A percentile compares a stretch with the other conserved stretches of the same genome.
Conservation (phyloP, 2,113 vertebrate genomes). For the Plestiodon gilberti region DNA sequence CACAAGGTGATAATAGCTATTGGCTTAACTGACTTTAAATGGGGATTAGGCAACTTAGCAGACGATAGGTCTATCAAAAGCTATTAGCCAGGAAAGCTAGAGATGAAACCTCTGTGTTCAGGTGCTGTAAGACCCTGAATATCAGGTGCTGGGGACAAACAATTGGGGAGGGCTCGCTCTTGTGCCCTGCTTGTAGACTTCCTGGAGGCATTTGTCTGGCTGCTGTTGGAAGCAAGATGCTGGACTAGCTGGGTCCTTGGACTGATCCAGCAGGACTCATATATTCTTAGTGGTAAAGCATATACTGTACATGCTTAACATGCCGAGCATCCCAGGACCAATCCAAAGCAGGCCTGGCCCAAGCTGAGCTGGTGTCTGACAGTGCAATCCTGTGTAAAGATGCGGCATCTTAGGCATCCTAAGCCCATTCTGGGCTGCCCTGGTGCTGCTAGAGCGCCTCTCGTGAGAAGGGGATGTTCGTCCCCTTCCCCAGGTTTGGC, state of each 20-base stretch:
- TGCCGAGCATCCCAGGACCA: neutral
- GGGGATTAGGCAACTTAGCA: neutral
- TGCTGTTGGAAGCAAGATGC: neutral
- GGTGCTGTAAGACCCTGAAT: neutral
- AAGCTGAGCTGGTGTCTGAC: too few species aligned
- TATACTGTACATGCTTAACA: neutral
- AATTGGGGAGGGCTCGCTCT: neutral
- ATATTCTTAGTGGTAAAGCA: neutral
- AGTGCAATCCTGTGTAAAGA: too few species aligned
- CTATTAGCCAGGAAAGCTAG: neutral
- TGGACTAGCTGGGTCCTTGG: neutral
- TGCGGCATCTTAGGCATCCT: too few species aligned
- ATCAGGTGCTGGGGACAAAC: neutral
- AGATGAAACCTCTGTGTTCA: neutral
- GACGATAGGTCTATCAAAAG: neutral
- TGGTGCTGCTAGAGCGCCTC: too few species aligned
- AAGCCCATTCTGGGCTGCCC: too few species aligned
- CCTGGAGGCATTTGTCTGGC: neutral
- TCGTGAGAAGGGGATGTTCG: too few species aligned
- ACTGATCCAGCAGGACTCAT: neutral
- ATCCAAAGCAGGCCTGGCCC: too few species aligned
- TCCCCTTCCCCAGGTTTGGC: too few species aligned
- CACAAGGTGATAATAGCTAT: too few species aligned
- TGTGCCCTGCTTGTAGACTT: neutral
- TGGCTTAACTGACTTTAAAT: too few species aligned